Evolutionary conservation across 2,797 vertebrate genomes (phyloP).

Genomic region (Spinibarbus caldwelli): DNA sequence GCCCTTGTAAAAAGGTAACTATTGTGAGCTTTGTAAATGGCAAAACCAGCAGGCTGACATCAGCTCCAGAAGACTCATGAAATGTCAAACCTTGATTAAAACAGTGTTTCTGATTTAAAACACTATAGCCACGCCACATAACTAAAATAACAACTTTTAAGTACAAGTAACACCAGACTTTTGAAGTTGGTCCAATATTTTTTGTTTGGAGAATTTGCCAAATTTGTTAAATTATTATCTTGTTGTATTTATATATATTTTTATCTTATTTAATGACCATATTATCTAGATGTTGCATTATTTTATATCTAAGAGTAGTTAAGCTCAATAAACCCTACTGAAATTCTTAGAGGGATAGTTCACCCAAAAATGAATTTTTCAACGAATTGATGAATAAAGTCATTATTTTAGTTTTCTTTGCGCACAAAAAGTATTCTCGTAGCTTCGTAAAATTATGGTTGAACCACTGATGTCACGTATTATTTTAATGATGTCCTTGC

Average conservation of each 20-base stretch:
- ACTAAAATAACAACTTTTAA: not conserved
- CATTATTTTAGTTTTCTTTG: too few relatives aligned
- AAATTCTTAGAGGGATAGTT: not conserved
- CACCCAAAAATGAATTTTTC: too few relatives aligned
- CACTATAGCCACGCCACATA: not conserved
- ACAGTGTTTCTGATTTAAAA: slow-evolving; percentile 16
- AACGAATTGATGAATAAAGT: too few relatives aligned
- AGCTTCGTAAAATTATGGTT: not conserved
- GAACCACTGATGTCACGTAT: not conserved
- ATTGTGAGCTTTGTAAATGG: slow-evolving; percentile 27
- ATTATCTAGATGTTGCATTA: not conserved
- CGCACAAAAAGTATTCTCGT: not conserved
- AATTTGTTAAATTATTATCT: too few relatives aligned
- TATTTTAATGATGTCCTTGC: not conserved
- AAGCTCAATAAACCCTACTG: not conserved
- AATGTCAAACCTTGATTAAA: slow-evolving; percentile 38
- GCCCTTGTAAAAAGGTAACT: not conserved
- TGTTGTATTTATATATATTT: not conserved
- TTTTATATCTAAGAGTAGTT: not conserved
- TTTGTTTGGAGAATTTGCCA: not conserved
- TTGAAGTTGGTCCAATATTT: not conserved
- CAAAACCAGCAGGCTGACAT: slow-evolving; percentile 29
- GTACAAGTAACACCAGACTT: not conserved
- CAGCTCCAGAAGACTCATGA: slow-evolving; percentile 11
- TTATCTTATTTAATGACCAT: not conserved